Base-by-base conservation (phyloP, 1,140 invertebrate species). In the Brachionus angularis region DNA sequence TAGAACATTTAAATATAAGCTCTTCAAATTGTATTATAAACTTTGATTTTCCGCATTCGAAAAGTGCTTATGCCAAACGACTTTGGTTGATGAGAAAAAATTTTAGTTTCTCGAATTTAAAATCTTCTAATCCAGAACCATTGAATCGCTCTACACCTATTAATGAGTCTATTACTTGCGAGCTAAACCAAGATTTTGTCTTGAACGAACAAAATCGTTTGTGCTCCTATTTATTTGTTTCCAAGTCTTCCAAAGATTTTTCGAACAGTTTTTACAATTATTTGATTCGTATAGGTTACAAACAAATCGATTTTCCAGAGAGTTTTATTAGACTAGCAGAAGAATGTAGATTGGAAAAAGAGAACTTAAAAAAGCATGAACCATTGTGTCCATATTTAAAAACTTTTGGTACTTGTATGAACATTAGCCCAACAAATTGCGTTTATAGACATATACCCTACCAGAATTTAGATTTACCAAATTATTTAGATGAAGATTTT, bases 351-450 rank as follows among this genome's bases (percentile, higher is more conserved):
- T 16, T 21, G 10, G 47, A 50, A 46, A 67, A 67, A 50, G 62
- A 67, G 29, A 23, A 31, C n/a, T 10, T 14, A 18, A 67, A 67
- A 42, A 10, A 27, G 23, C 31, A 67, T n/a, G 8, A 33, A 5
- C 42, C 42, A 10, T n/a, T 67, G n/a, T 67, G 62, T 50, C 47
- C 42, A 16, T 67, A 33, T 67, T 16, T 67, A 10, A 67, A 67
- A 25, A 29, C 62, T 12, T 67, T 67, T 31, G 62, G 62, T 8
- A 18, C 42, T 18, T 67, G 62, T 50, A 47, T 47, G 31, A 31
- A 67, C n/a, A 12, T 33, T 2, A 67, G 16, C 33, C 62, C 62
- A 7, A 67, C 18, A 16, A 46, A 29, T 21, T 67, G 62, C 23
- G 33, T 47, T 29, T 67, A 47, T 27, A 46, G 62, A 49, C 62